phyloP scores from a whole-genome alignment of 2,113 vertebrate genomes.

The Austrofundulus limnaeus region DNA sequence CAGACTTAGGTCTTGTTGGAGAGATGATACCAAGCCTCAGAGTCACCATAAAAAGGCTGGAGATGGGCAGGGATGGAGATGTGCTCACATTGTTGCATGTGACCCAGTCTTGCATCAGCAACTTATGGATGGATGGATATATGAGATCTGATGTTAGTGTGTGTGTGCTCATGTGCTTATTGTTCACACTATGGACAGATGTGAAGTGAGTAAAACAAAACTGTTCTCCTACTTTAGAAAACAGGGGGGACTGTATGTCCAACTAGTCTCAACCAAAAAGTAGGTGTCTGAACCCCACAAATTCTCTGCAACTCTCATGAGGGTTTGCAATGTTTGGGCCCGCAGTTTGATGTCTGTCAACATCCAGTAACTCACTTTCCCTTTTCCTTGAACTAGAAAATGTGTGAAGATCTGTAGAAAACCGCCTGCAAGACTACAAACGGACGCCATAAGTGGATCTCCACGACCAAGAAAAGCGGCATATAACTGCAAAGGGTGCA shows the following conservation, averaged over 20 bases:
- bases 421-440: constrained; percentile 31
- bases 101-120: too few relatives aligned
- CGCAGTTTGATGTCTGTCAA: constrained; percentile 39
- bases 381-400: constrained; percentile 40
- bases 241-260: constrained; percentile 53
- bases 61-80: too few relatives aligned
- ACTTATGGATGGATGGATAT: too few relatives aligned
- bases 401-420: constrained; percentile 31
- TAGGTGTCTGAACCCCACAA: constrained; percentile 14
- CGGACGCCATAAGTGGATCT: constrained; percentile 27
- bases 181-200: constrained; percentile 22
- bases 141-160: too few relatives aligned
- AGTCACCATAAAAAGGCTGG: too few relatives aligned
- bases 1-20: too few relatives aligned
- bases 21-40: too few relatives aligned
- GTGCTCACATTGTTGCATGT: too few relatives aligned
- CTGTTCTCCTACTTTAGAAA: constrained; percentile 65
- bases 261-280: constrained; percentile 62
- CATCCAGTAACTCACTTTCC: constrained; percentile 30
- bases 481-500: constrained; percentile 42
- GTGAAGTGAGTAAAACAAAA: constrained; percentile 65
- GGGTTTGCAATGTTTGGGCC: constrained; percentile 39
- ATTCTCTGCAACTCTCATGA: constrained; percentile 27
- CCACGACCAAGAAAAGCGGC: constrained; percentile 35
- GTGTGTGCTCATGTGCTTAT: background rate